Base-by-base conservation (phyloP, 2,797 vertebrate species). In the Prunella strophiata region DNA sequence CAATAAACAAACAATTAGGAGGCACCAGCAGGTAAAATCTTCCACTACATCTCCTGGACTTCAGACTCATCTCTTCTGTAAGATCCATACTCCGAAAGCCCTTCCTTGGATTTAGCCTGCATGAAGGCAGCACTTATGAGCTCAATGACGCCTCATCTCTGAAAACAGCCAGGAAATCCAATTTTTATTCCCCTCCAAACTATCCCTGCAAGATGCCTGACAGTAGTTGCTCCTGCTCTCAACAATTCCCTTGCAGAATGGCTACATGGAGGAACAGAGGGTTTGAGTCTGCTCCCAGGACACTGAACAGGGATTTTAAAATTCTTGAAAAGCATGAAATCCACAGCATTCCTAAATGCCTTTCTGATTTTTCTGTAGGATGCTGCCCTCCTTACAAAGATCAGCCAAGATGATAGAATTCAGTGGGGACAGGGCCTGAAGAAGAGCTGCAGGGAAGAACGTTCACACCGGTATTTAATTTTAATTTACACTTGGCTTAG, bases 71-170 rank as follows among this genome's bases (percentile, higher is more conserved):
- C 32, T 63, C 22, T 59, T 47, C 83, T 59, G 1, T 22, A 19
- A 85, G 43, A 73, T 36, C 32, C 48, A 23, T 2, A 10, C 22
- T 83, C 42, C 18, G 54, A 72, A 78, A 81, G 55, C 38, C 42
- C 40, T 29, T 71, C 15, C 27, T n/a, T 0, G 0, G 32, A 52
- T 43, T 73, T 3, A 74, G 42, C 36, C 15, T 16, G 29, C 2
- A 13, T 19, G 58, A 61, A 70, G 58, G 71, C 55, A 89, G 55
- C 45, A 59, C 32, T 71, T 19, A 29, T 0, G 4, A 78, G 32
- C 27, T 89, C 80, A 42, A 0, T 0, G 2, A 83, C 32, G 59
- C 12, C 17, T 51, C 19, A 25, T 16, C 63, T 47, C 73, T 55
- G 48, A 73, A 78, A 58, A 47, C 16, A 29, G 71, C 20, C 40